Evolutionary conservation across 1,140 invertebrate species (phyloP).

Genomic region (Drosophila baimaii): DNA sequence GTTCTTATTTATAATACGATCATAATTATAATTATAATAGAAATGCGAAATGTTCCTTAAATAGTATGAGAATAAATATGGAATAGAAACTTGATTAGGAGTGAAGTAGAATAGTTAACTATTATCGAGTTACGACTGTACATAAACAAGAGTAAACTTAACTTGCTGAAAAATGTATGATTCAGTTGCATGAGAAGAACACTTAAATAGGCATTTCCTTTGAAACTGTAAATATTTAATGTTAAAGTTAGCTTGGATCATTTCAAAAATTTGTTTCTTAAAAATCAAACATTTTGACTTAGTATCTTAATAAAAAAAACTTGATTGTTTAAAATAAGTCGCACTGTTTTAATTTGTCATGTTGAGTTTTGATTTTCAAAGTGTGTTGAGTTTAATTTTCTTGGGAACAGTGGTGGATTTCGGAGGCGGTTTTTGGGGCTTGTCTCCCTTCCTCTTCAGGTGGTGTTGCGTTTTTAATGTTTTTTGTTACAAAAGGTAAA

Average conservation of each 20-base stretch:
- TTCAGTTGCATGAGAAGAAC: no score
- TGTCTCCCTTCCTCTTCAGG: neutral
- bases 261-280: neutral
- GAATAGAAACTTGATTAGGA: no score
- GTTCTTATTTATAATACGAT: neutral
- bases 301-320: neutral
- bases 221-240: neutral
- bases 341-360: slow-evolving; percentile 1
- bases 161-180: no score
- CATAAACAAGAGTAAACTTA: no score
- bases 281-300: neutral
- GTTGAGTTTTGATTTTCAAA: slow-evolving; percentile 33
- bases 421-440: neutral
- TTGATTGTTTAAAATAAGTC: neutral
- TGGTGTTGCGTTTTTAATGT: neutral
- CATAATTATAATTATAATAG: neutral
- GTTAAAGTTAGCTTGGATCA: neutral
- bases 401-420: slow-evolving; percentile 26
- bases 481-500: slow-evolving; percentile 17
- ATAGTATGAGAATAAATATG: neutral
- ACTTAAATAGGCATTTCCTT: no score
- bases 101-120: no score
- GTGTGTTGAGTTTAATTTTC: slow-evolving; percentile 15
- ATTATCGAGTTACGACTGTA: no score
- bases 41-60: neutral